Base-by-base conservation (phyloP, 2,113 vertebrate species). In the Pardalotus punctatus region DNA sequence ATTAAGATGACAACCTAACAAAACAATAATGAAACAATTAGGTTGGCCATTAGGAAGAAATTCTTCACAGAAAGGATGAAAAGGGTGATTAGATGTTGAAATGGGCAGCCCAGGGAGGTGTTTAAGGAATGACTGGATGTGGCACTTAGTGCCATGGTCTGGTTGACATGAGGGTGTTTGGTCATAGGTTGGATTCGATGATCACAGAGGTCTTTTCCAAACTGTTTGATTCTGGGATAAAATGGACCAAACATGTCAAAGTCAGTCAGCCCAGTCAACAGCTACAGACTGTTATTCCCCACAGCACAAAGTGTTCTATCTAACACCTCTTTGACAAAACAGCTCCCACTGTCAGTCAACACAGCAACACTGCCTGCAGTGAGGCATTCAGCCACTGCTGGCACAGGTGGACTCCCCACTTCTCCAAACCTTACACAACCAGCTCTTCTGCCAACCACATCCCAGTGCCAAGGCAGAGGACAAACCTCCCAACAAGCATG, bases 401-500 rank as follows among this genome's bases (percentile, higher is more conserved):
- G 73, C 72, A 94, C 21, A 62, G 38, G 60, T 58, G 73, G 28
- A n/a, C 40, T 67, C 73, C 27, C 35, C 42, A 11, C 16, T 40
- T 14, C 65, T n/a, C 51, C 74, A 84, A 33, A 58, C 42, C 23
- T 62, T 4, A 60, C 70, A 80, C 54, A 86, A 43, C 27, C 3
- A 2, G 62, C 43, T 86, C 71, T 51, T 48, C 91, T 72, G 78
- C 47, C 35, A 38, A 12, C 18, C 50, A 54, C 78, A n/a, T 12
- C 29, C 47, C 43, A 16, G 21, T 8, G 81, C 61, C 57, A 73
- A 66, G 18, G 47, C 54, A 74, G 29, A 77, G 19, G 73, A n/a
- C 36, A 45, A 60, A 12, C 9, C 24, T 53, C 36, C 33, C 1
- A 3, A 19, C 10, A 45, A 28, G 23, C 38, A 19, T 0, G 6